Evolutionary conservation across 2,888 invertebrate species (phyloP).

Genomic region (Acholoe squamosa): DNA sequence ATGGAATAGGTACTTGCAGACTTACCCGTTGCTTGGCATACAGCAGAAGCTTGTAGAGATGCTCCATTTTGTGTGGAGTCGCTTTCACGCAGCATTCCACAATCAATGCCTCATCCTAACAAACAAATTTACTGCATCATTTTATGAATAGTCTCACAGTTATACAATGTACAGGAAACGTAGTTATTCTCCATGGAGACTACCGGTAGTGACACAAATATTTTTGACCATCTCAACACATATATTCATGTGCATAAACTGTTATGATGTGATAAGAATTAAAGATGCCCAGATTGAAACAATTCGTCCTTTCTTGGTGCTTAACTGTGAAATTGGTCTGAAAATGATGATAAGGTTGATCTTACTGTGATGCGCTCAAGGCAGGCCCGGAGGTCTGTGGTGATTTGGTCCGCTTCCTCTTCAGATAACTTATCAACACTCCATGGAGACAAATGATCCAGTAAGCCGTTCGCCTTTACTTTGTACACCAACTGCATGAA

Average conservation of each 20-base stretch:
- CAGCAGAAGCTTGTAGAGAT: constrained; percentile 73
- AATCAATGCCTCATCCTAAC: constrained; percentile 72
- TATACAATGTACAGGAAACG: too few species aligned
- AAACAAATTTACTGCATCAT: neutral
- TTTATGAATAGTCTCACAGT: too few species aligned
- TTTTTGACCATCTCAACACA: too few species aligned
- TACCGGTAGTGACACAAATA: too few species aligned
- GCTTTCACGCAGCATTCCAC: constrained; percentile 75
- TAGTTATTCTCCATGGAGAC: too few species aligned
- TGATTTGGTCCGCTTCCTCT: constrained; percentile 61
- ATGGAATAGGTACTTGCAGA: neutral
- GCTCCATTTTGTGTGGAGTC: constrained; percentile 73
- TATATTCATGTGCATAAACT: too few species aligned
- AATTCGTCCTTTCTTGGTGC: too few species aligned
- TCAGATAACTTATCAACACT: constrained; percentile 71
- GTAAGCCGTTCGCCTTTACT: constrained; percentile 75
- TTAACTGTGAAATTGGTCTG: too few species aligned
- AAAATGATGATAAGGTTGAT: too few species aligned
- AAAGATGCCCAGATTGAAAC: too few species aligned
- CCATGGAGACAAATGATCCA: constrained; percentile 79
- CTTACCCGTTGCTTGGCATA: constrained; percentile 75
- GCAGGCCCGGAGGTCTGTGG: constrained; percentile 72
- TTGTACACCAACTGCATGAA: constrained; percentile 77
- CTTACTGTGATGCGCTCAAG: constrained; percentile 28
- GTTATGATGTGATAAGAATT: too few species aligned